phyloP scores from a whole-genome alignment of 64 coral and sea anemone genomes.

The Hydrozoanthus tunicans region DNA sequence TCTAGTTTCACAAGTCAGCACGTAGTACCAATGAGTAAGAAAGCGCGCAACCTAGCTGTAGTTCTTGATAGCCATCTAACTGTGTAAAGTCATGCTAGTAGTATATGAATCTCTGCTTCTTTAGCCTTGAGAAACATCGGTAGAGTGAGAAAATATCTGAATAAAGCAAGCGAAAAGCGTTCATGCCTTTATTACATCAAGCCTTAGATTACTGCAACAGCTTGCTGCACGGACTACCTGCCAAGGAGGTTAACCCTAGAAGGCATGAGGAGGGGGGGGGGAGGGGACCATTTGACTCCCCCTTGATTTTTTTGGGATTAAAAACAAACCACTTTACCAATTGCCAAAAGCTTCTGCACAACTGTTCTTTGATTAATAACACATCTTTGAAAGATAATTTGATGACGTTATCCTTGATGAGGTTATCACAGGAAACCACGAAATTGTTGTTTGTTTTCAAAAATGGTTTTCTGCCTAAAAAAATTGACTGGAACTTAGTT shows the following conservation, averaged over 20 bases:
- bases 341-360: no score
- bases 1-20: conserved; percentile 33
- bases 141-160: neutral
- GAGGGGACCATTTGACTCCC: no score
- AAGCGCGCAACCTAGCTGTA: conserved; percentile 13
- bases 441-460: no score
- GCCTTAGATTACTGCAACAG: neutral
- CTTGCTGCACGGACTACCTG: neutral
- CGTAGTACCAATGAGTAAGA: conserved; percentile 12
- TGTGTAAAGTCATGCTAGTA: conserved; percentile 4
- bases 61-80: conserved; percentile 30
- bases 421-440: no score
- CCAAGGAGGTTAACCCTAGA: neutral
- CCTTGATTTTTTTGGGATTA: no score
- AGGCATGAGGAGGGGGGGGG: no score
- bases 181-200: conserved; percentile 11
- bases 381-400: no score
- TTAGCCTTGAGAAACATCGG: neutral
- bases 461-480: no score
- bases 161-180: neutral
- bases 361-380: no score
- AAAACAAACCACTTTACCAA: no score
- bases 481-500: no score
- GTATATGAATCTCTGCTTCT: neutral
- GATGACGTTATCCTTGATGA: no score